A percentile compares a stretch with the other conserved stretches of the same genome.
phyloP scores from a whole-genome alignment of 2,888 invertebrate genomes.

The Mechanitis messenoides region DNA sequence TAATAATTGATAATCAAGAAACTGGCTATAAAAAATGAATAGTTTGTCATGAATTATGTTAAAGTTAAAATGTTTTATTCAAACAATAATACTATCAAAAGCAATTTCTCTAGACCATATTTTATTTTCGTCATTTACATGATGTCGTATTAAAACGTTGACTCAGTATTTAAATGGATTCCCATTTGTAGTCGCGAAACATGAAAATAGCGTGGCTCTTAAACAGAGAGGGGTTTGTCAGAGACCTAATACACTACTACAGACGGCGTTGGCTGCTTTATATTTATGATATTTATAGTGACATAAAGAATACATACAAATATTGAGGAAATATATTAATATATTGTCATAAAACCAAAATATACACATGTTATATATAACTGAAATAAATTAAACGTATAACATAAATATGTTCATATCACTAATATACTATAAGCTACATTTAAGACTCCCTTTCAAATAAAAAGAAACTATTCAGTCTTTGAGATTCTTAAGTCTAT shows the following conservation, averaged over 20 bases:
- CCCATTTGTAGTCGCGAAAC: conserved; percentile 75
- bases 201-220: conserved; percentile 78
- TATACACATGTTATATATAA: no score
- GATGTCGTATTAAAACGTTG: conserved; percentile 69
- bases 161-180: conserved; percentile 76
- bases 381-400: no score
- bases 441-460: no score
- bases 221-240: conserved; percentile 59
- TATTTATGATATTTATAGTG: no score
- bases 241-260: conserved; percentile 56
- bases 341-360: no score
- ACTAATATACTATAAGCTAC: no score
- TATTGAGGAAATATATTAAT: no score
- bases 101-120: conserved; percentile 9
- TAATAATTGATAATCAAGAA: no score
- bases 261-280: conserved; percentile 35
- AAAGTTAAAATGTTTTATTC: neutral
- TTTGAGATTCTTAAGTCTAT: conserved; percentile 40
- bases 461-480: conserved; percentile 25
- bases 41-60: no score
- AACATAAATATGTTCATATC: no score
- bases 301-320: no score
- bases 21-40: no score
- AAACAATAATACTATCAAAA: neutral
- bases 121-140: conserved; percentile 47